phyloP scores from a whole-genome alignment of 37 sponge, comb jelly and placozoan genomes.

The Spongia lamella region DNA sequence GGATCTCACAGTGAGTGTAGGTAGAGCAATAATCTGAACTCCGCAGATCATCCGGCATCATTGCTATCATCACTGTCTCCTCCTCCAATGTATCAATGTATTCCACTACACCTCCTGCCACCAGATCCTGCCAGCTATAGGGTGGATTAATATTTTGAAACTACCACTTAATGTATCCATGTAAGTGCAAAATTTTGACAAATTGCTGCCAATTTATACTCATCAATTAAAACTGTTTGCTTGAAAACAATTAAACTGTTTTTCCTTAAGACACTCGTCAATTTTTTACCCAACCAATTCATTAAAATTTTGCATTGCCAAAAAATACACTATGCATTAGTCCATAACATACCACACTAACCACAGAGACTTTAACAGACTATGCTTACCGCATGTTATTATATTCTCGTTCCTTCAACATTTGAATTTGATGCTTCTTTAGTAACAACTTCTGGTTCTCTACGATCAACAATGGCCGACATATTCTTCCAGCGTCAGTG shows the following conservation, averaged over 20 bases:
- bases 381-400: constrained; percentile 90
- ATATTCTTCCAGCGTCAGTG: constrained; percentile 98
- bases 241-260: no score
- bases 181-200: neutral
- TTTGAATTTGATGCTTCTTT: constrained; percentile 91
- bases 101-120: constrained; percentile 97
- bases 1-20: constrained; percentile 99
- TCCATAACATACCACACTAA: no score
- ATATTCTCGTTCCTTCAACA: constrained; percentile 94
- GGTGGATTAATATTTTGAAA: no score
- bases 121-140: constrained; percentile 95
- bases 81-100: constrained; percentile 99
- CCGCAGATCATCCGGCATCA: constrained; percentile 93
- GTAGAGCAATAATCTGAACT: constrained; percentile 90
- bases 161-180: neutral
- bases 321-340: no score
- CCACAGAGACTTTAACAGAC: no score
- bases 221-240: neutral
- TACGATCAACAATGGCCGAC: constrained; percentile 96
- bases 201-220: neutral
- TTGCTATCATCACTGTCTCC: constrained; percentile 99
- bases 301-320: no score
- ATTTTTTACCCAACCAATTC: no score
- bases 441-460: constrained; percentile 98
- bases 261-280: no score